Base-by-base conservation (phyloP, 2,888 invertebrate species). In the Cantharis lateralis region DNA sequence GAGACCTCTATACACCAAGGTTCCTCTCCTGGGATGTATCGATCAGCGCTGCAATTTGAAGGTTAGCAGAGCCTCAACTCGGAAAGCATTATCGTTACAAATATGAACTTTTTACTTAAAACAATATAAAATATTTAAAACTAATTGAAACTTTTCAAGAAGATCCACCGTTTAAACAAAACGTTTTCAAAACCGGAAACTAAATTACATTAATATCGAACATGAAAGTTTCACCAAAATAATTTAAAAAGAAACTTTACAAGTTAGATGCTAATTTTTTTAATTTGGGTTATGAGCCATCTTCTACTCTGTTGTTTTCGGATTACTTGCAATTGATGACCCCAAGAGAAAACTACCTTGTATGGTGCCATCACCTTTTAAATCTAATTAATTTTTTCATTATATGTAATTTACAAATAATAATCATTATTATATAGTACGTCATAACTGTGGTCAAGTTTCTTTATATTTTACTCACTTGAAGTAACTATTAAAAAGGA, bases 1-100 rank as follows among this genome's bases (percentile, higher is more conserved):
- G 70, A 76, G 76, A 73, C 48, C 70, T 74, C 73, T 71, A 63
- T 68, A 73, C 71, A 48, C 76, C 73, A 76, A 68, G 64, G 69
- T 70, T 73, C 24, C 70, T 73, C 78, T 74, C 76, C 71, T 69
- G 75, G 78, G 78, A 73, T 62, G 64, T 78, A 78, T 78, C 73
- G 78, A 76, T 78, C 78, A 78, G 75, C 61, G 62, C 71, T 73
- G 70, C 75, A 75, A 71, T 78, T 78, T 74, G 70, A 71, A 78
- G 78, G 74, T 70, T 73, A 78, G 62, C 73, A 72, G 71, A 69
- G 70, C 63, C 74, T 24, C 71, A 76, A 70, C 73, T 69, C 15
- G 13, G 68, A 69, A 72, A 68, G 32, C 68, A 63, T 69, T 69
- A 70, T 75, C 72, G 70, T 70, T 70, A 71, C 63, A 64, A 24